Conservation (phyloP, 2,797 vertebrate species). For the Alauda arvensis region DNA sequence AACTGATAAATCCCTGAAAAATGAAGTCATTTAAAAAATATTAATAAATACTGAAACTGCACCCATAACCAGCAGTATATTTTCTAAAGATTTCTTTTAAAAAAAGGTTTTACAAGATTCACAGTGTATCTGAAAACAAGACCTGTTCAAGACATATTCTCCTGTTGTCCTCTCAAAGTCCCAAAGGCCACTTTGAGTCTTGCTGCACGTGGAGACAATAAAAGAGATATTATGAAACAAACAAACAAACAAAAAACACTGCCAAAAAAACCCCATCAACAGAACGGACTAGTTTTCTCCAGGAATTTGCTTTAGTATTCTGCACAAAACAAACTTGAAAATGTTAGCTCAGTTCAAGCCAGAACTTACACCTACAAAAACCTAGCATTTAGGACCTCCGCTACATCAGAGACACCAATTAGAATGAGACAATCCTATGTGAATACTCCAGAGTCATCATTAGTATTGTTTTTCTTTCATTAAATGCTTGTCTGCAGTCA, state of each 20-base stretch:
- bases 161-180: background rate
- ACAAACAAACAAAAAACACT: background rate
- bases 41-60: background rate
- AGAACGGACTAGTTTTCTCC: background rate
- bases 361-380: background rate
- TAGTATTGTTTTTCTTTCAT: background rate
- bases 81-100: background rate
- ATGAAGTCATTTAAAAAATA: background rate
- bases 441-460: background rate
- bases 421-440: background rate
- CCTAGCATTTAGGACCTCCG: background rate
- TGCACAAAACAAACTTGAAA: background rate
- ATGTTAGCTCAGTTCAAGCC: background rate
- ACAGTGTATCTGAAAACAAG: background rate
- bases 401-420: background rate
- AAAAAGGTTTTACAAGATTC: background rate
- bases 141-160: background rate
- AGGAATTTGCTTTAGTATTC: background rate
- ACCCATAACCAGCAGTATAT: background rate
- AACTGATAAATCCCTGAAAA: background rate
- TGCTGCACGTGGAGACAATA: background rate
- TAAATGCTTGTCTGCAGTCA: background rate
- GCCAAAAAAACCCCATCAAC: fast-evolving
- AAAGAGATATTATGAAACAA: background rate
- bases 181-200: background rate